Conservation (phyloP, 2,888 invertebrate genomes). For the Leptopilina myrica region DNA sequence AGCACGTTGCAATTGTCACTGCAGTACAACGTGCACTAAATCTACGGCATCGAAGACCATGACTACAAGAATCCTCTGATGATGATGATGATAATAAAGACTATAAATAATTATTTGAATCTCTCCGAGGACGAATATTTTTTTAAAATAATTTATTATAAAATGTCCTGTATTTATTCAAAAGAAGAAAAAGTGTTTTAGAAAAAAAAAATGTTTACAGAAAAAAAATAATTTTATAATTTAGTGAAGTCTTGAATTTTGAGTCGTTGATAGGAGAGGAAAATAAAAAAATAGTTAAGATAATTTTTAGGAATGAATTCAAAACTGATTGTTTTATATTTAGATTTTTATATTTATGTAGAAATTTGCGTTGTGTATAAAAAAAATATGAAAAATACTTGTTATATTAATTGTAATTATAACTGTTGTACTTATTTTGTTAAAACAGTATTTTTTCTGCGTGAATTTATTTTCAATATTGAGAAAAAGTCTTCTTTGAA, state of each 20-base stretch:
- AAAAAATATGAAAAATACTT: too few species aligned
- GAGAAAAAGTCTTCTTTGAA: not conserved
- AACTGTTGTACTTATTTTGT: conserved; percentile 28
- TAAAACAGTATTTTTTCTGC: conserved; percentile 20
- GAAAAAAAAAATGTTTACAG: too few species aligned
- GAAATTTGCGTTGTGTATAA: too few species aligned
- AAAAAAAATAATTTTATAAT: too few species aligned
- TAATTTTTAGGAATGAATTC: not conserved
- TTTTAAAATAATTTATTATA: not conserved
- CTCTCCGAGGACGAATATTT: not conserved
- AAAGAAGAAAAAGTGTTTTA: too few species aligned
- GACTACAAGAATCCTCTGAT: conserved; percentile 16
- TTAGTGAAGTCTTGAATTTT: too few species aligned
- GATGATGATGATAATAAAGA: conserved; percentile 12
- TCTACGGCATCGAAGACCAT: conserved; percentile 27
- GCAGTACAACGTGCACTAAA: conserved; percentile 36
- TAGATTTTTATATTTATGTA: too few species aligned
- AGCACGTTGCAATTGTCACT: conserved; percentile 36
- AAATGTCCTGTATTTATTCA: not conserved
- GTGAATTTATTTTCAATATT: conserved; percentile 12
- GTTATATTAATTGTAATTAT: not conserved
- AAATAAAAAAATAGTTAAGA: not conserved
- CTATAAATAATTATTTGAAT: conserved; percentile 28
- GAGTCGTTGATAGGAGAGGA: too few species aligned
- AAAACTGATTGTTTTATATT: too few species aligned